These are phyloP conservation scores for Agrochola lychnidis DNA, from an alignment of 2,888 invertebrate genomes.

Conservation along the genomic window DNA sequence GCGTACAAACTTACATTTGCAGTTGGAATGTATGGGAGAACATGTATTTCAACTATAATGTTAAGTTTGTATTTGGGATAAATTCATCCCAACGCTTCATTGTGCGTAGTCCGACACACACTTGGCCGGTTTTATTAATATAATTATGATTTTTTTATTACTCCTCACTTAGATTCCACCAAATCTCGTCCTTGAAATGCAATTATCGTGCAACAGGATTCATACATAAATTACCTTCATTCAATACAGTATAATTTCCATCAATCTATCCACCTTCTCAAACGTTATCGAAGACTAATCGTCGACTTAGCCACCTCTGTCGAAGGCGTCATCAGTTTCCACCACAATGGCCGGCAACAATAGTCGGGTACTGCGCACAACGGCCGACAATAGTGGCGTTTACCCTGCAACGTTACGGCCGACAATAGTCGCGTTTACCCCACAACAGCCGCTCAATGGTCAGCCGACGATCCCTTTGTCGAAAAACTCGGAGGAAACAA, in stretches of 20 bases:
- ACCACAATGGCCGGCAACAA: constrained; percentile 83
- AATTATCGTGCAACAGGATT: constrained; percentile 4
- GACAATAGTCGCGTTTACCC: constrained; percentile 82
- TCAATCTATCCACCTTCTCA: constrained; percentile 27
- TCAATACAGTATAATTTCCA: constrained; percentile 9
- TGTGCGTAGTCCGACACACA: no score
- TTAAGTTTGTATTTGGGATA: no score
- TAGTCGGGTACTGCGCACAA: constrained; percentile 78
- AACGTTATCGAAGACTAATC: constrained; percentile 82
- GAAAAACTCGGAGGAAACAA: constrained; percentile 85
- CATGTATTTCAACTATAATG: no score
- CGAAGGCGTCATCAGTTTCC: constrained; percentile 84
- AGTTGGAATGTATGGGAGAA: no score
- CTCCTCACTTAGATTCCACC: not conserved
- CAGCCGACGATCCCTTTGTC: constrained; percentile 80
- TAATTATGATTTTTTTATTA: not conserved
- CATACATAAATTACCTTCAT: not conserved
- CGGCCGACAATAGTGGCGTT: constrained; percentile 79
- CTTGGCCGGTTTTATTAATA: not conserved
- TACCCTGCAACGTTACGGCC: constrained; percentile 73
- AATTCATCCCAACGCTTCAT: no score
- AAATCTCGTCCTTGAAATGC: not conserved
- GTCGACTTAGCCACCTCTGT: constrained; percentile 79
- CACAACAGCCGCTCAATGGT: constrained; percentile 82
- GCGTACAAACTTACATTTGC: no score